Percentiles rank a stretch among this genome's conserved stretches.
Conservation (phyloP, 1,140 invertebrate species). For the Pseudomyrmex concolor region DNA sequence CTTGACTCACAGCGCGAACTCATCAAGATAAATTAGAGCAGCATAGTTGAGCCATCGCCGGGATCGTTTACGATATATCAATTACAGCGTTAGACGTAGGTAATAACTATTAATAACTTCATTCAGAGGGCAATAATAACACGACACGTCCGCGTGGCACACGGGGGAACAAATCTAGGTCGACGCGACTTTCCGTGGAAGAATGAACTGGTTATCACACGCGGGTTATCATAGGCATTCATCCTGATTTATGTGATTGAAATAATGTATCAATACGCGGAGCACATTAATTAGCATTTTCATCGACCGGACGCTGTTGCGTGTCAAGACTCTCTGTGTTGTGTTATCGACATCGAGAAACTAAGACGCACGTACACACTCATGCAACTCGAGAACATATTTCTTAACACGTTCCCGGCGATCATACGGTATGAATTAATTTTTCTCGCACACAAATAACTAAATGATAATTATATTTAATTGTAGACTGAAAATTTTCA, state of each 20-base stretch:
- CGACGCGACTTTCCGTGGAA: slow-evolving; percentile 35
- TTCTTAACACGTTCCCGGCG: background rate
- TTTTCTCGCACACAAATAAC: background rate
- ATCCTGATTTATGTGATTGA: slow-evolving; percentile 39
- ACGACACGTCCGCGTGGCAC: slow-evolving; percentile 44
- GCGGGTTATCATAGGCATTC: slow-evolving; percentile 24
- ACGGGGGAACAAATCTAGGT: slow-evolving; percentile 58
- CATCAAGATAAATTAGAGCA: slow-evolving; percentile 73
- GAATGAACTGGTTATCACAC: background rate
- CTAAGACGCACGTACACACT: background rate
- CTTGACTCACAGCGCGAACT: slow-evolving; percentile 63
- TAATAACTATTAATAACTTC: slow-evolving; percentile 76
- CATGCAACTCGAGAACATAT: background rate
- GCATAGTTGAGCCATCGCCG: slow-evolving; percentile 65
- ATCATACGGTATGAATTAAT: background rate
- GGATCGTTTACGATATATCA: slow-evolving; percentile 76
- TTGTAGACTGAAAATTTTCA: background rate
- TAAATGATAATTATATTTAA: background rate
- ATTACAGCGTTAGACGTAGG: slow-evolving; percentile 72
- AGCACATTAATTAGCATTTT: slow-evolving; percentile 31
- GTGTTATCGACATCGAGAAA: slow-evolving; percentile 16
- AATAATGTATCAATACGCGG: slow-evolving; percentile 37
- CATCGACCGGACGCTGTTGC: slow-evolving; percentile 25
- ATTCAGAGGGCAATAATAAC: slow-evolving; percentile 74
- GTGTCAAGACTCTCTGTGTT: background rate